Conservation (phyloP, 2,797 vertebrate species). For the Mastacembelus armatus region DNA sequence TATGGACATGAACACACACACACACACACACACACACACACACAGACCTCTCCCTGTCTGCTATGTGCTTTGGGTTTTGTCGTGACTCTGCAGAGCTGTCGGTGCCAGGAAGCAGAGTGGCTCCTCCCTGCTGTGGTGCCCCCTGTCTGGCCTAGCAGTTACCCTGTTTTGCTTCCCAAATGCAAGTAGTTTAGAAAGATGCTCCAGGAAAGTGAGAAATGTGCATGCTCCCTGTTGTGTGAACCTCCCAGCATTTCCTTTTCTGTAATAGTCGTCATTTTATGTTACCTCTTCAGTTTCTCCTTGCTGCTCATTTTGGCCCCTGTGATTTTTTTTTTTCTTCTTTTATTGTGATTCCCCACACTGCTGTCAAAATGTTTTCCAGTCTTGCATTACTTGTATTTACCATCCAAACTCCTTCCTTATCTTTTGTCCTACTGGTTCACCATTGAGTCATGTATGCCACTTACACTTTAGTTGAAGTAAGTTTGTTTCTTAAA, state of each 20-base stretch:
- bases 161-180: constrained; percentile 19
- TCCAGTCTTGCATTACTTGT: no score
- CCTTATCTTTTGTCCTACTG: background rate
- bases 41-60: background rate
- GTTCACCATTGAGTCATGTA: constrained; percentile 8
- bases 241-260: background rate
- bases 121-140: constrained; percentile 51
- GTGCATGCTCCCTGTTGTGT: background rate
- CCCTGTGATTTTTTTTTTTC: background rate
- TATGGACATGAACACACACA: background rate
- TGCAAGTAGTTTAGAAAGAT: constrained; percentile 11
- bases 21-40: background rate
- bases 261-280: background rate
- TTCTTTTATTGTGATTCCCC: background rate
- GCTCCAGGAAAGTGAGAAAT: background rate
- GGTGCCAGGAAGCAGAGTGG: constrained; percentile 56
- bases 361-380: background rate
- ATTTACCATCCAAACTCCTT: background rate
- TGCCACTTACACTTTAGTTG: background rate
- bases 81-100: constrained; percentile 59
- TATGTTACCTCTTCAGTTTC: background rate
- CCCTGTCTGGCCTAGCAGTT: constrained; percentile 40
- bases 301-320: background rate
- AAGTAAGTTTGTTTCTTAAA: constrained; percentile 22
- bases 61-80: constrained; percentile 35